phyloP scores from a whole-genome alignment of 2,113 vertebrate genomes.

The Benitochromis conjunctus region DNA sequence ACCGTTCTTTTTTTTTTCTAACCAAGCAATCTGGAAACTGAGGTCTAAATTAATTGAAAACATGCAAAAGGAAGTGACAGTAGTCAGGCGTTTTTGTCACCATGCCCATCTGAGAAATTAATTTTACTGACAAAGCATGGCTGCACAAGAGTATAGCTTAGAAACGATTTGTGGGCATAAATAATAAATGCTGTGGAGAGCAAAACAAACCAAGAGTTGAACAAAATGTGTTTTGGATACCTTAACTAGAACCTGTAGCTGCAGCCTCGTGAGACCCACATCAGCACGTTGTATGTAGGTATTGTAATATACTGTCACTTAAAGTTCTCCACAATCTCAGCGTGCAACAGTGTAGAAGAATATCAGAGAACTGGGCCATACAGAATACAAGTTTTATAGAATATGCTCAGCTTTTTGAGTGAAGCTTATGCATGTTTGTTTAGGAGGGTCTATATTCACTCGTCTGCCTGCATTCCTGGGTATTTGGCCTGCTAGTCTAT shows the following conservation, averaged over 20 bases:
- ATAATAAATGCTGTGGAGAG: background rate
- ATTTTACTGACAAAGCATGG: background rate
- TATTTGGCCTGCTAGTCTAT: background rate
- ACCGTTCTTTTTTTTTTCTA: background rate
- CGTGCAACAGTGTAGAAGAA: background rate
- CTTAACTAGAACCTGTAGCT: background rate
- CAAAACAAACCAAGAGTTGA: background rate
- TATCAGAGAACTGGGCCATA: background rate
- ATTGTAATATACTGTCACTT: background rate
- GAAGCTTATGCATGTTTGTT: background rate
- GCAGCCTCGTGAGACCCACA: background rate
- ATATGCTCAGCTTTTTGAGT: background rate
- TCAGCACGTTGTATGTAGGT: background rate
- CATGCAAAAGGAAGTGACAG: background rate
- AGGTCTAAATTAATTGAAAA: constrained; percentile 12
- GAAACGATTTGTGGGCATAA: background rate
- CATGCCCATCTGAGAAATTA: background rate
- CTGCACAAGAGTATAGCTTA: background rate
- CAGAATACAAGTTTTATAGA: background rate
- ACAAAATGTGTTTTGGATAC: background rate
- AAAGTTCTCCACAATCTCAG: background rate
- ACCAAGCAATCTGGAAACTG: background rate
- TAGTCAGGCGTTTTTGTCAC: background rate
- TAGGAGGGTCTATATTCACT: background rate
- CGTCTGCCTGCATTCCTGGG: background rate